phyloP scores from a whole-genome alignment of 2,797 vertebrate species.

The Petrocephalus sullivani region DNA sequence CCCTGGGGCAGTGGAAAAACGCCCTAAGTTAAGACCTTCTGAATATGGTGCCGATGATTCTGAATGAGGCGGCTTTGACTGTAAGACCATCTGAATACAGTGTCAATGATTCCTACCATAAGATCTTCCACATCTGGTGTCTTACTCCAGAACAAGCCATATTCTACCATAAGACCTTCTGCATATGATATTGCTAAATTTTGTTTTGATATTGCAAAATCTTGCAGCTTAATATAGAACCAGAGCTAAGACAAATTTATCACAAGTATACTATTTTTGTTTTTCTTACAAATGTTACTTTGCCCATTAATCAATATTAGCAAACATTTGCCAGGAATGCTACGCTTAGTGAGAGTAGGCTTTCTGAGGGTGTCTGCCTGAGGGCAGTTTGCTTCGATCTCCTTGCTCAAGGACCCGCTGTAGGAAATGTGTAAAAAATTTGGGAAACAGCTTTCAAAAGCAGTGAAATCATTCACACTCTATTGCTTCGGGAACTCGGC shows the following conservation, averaged over 20 bases:
- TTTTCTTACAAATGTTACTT: background rate
- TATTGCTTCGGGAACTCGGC: background rate
- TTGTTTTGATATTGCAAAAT: background rate
- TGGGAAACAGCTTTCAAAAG: conserved; percentile 9
- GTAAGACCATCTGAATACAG: background rate
- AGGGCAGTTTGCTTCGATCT: background rate
- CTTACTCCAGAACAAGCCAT: background rate
- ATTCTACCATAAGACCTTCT: background rate
- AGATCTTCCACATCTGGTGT: background rate
- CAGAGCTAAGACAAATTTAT: background rate
- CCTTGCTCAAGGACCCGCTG: background rate
- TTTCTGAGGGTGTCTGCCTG: background rate
- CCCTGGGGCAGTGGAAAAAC: background rate
- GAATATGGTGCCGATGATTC: background rate
- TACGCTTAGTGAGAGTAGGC: background rate
- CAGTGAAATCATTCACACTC: conserved; percentile 15
- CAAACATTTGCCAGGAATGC: background rate
- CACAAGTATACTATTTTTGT: background rate
- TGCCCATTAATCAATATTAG: background rate
- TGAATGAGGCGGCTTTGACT: too few relatives aligned
- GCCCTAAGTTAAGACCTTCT: background rate
- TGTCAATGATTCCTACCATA: background rate
- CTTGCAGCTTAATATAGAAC: background rate
- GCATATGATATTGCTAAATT: background rate
- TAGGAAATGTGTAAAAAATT: background rate